phyloP scores from a whole-genome alignment of 2,113 vertebrate species.

The Peucedramus taeniatus region DNA sequence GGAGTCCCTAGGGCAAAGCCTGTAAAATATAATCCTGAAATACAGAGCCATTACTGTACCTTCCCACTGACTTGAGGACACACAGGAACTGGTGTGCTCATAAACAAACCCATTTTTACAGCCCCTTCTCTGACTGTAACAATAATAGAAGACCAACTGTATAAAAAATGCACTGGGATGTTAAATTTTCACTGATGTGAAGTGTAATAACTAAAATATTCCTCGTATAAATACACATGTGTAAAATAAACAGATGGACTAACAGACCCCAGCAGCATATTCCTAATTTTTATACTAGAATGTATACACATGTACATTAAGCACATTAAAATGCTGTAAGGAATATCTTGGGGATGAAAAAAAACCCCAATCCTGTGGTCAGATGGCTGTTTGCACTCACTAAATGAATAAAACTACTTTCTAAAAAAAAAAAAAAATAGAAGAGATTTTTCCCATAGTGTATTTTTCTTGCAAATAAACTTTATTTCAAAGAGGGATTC shows the following conservation, averaged over 20 bases:
- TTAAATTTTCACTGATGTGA: background rate
- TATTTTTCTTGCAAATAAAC: background rate
- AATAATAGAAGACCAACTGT: background rate
- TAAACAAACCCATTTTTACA: constrained; percentile 25
- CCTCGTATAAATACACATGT: background rate
- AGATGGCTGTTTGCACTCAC: background rate
- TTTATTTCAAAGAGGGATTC: background rate
- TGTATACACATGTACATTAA: background rate
- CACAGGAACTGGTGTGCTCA: background rate
- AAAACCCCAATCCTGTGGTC: background rate
- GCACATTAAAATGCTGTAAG: background rate
- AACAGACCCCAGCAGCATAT: background rate
- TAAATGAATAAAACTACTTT: background rate
- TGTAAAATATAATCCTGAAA: background rate
- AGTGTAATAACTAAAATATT: background rate
- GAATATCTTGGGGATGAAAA: background rate
- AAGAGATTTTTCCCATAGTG: background rate
- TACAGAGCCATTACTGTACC: background rate
- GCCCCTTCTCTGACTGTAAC: background rate
- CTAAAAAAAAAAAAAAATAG: background rate
- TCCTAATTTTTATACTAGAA: background rate
- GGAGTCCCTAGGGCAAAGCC: background rate
- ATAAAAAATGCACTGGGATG: background rate
- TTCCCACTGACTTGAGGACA: background rate
- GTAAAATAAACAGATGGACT: background rate